Evolutionary conservation across 2,797 vertebrate genomes (phyloP).

Genomic region (Harpagifer antarcticus): DNA sequence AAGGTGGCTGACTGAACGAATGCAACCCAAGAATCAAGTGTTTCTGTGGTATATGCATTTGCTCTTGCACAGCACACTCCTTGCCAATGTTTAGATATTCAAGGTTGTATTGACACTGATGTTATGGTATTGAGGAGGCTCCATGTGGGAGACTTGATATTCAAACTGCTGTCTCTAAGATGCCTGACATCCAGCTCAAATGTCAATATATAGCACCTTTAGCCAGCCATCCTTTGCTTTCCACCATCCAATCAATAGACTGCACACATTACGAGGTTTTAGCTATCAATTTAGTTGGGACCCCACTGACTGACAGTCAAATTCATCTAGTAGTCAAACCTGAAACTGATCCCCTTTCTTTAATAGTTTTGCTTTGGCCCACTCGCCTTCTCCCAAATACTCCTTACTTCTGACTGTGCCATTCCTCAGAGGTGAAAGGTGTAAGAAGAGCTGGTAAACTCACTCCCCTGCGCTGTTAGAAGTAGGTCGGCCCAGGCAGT

Average conservation of each 20-base stretch:
- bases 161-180: slow-evolving; percentile 24
- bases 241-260: slow-evolving; percentile 11
- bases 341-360: slow-evolving; percentile 44
- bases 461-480: slow-evolving; percentile 37
- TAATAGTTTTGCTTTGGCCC: slow-evolving; percentile 53
- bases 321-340: slow-evolving; percentile 31
- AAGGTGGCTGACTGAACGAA: slow-evolving; percentile 13
- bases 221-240: neutral
- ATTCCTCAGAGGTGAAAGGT: slow-evolving; percentile 74
- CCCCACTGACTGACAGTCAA: slow-evolving; percentile 1
- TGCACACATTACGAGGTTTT: slow-evolving; percentile 11
- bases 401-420: slow-evolving; percentile 43
- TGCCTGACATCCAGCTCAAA: slow-evolving; percentile 21
- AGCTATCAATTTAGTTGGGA: slow-evolving; percentile 15
- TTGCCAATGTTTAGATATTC: neutral
- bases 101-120: slow-evolving; percentile 19
- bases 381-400: slow-evolving; percentile 26
- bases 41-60: neutral
- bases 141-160: slow-evolving; percentile 2
- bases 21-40: slow-evolving; percentile 12
- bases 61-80: neutral
- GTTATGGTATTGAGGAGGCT: slow-evolving; percentile 15
- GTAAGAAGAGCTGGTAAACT: slow-evolving; percentile 73
- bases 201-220: slow-evolving; percentile 28
- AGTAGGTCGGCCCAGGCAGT: slow-evolving; percentile 63